These are phyloP conservation scores for Bilobella aurantiaca DNA, from an alignment of 1,140 invertebrate genomes.

Conservation along the genomic window DNA sequence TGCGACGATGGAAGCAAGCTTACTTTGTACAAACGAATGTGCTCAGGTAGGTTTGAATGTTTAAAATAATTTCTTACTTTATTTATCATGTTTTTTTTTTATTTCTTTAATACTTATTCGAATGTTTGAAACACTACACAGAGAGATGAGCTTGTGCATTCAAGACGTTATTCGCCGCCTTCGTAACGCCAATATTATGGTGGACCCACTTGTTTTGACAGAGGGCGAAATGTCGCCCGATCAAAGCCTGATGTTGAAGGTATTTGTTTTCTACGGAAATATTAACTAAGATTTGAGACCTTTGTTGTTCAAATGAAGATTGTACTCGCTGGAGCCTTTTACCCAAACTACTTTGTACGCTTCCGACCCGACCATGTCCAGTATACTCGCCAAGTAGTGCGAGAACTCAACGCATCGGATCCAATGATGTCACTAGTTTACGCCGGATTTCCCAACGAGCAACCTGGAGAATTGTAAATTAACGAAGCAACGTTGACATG, in stretches of 20 bases:
- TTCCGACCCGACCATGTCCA: slow-evolving; percentile 39
- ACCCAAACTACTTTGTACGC: slow-evolving; percentile 77
- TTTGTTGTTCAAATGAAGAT: slow-evolving; percentile 44
- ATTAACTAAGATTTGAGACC: slow-evolving; percentile 3
- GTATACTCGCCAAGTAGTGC: slow-evolving; percentile 52
- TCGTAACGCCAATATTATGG: slow-evolving; percentile 14
- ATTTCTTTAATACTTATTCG: too few relatives aligned
- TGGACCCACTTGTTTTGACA: background rate
- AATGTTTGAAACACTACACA: too few relatives aligned
- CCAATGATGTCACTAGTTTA: slow-evolving; percentile 67
- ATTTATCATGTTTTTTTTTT: too few relatives aligned
- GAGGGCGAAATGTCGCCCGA: slow-evolving; percentile 4
- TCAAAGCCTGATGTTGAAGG: slow-evolving; percentile 25
- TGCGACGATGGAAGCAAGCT: slow-evolving; percentile 57
- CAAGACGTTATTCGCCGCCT: slow-evolving; percentile 57
- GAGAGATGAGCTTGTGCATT: slow-evolving; percentile 45
- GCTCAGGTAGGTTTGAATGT: slow-evolving; percentile 15
- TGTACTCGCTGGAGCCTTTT: slow-evolving; percentile 70
- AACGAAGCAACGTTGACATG: too few relatives aligned
- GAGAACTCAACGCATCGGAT: slow-evolving; percentile 55
- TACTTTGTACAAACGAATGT: slow-evolving; percentile 59
- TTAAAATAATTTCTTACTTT: too few relatives aligned
- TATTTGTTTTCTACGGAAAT: slow-evolving; percentile 10
- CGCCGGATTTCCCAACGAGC: slow-evolving; percentile 53
- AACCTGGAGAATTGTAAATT: slow-evolving; percentile 62